Percentiles rank a stretch among this genome's conserved stretches.
phyloP scores from a whole-genome alignment of 2,797 vertebrate species.

The Molossus alvarezi region DNA sequence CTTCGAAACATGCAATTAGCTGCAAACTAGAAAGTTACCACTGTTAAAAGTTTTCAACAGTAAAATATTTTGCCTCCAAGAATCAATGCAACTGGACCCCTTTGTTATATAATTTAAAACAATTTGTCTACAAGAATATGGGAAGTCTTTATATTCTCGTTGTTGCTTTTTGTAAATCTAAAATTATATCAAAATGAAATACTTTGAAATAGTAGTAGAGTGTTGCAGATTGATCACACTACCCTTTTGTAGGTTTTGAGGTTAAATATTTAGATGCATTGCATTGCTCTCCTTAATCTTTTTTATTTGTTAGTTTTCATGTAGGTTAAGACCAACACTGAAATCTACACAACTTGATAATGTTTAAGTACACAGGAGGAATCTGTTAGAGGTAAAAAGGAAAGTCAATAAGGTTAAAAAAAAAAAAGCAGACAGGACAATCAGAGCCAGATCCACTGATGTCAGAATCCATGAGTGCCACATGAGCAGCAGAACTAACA shows the following conservation, averaged over 20 bases:
- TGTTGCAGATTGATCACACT: background rate
- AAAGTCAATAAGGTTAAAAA: background rate
- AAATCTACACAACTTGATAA: background rate
- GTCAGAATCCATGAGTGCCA: background rate
- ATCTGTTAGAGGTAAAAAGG: background rate
- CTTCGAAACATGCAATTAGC: background rate
- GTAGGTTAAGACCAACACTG: background rate
- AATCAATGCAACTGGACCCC: background rate
- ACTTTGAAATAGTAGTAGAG: background rate
- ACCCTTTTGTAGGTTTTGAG: background rate
- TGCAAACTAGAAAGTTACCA: background rate
- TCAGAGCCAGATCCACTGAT: background rate
- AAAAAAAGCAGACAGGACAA: background rate
- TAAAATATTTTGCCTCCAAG: background rate
- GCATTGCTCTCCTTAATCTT: background rate
- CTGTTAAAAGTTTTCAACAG: background rate
- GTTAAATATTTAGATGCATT: constrained; percentile 18
- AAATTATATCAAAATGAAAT: background rate
- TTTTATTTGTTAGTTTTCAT: background rate
- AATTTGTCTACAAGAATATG: background rate
- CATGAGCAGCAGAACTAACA: background rate
- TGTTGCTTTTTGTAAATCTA: constrained; percentile 12
- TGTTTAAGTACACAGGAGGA: background rate
- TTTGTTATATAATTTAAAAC: constrained; percentile 30
- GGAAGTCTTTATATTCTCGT: constrained; percentile 3